These are phyloP conservation scores for Lycia hirtaria DNA, from an alignment of 2,888 invertebrate species.

Conservation along the genomic window DNA sequence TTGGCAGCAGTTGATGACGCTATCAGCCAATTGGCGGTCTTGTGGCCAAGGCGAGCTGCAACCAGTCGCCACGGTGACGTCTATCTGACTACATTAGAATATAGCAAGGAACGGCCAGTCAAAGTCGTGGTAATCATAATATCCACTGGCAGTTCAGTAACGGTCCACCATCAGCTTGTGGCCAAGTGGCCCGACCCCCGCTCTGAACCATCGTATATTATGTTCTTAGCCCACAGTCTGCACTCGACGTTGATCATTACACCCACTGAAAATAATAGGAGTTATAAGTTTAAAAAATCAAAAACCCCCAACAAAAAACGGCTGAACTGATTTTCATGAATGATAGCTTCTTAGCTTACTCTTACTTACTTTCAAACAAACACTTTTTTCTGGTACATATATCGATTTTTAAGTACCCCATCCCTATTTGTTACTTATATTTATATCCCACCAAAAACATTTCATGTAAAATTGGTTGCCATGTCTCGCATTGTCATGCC, in stretches of 20 bases:
- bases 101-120: slow-evolving; percentile 8
- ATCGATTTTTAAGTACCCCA: no score
- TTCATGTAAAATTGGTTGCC: no score
- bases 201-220: slow-evolving; percentile 93
- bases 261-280: slow-evolving; percentile 87
- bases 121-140: slow-evolving; percentile 35
- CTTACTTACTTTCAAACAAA: no score
- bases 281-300: no score
- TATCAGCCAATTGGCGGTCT: slow-evolving; percentile 45
- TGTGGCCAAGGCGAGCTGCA: slow-evolving; percentile 36
- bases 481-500: no score
- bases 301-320: no score
- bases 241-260: slow-evolving; percentile 97
- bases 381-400: no score
- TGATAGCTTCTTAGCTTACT: no score
- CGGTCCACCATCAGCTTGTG: slow-evolving; percentile 97
- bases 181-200: slow-evolving; percentile 96
- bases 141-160: slow-evolving; percentile 64
- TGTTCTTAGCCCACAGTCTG: slow-evolving; percentile 97
- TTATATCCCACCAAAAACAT: no score
- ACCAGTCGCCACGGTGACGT: slow-evolving; percentile 4
- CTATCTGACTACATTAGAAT: neutral
- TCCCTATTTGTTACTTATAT: no score
- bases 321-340: no score
- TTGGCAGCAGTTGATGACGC: slow-evolving; percentile 55